Conservation (phyloP, 2,797 vertebrate species). For the Monodelphis domestica region DNA sequence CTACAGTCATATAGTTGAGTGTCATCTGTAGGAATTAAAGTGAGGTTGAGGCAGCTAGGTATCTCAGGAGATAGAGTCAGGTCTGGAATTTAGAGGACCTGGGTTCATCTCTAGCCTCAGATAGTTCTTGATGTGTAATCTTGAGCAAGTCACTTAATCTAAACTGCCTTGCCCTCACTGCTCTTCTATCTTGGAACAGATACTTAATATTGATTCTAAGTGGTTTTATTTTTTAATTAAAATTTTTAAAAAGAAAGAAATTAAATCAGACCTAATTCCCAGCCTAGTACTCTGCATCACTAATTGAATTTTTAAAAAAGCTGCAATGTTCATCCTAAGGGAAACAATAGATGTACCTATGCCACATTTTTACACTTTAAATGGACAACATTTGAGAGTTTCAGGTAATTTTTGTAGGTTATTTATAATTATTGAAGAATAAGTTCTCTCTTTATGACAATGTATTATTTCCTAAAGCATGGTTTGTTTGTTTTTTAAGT, state of each 20-base stretch:
- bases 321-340: neutral
- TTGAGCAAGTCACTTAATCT: no score
- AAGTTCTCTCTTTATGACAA: neutral
- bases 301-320: neutral
- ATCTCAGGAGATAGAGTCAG: no score
- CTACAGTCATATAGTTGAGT: neutral
- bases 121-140: no score
- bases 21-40: neutral
- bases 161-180: no score
- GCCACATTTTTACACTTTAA: neutral
- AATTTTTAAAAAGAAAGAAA: no score
- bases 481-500: neutral
- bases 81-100: no score
- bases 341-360: neutral
- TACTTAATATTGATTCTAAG: no score
- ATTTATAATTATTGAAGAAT: neutral
- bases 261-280: no score
- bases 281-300: neutral
- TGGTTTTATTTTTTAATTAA: no score
- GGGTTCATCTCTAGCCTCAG: no score
- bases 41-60: no score
- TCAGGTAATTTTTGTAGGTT: neutral
- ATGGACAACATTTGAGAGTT: neutral
- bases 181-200: no score
- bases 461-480: neutral